These are phyloP conservation scores for Nycticebus coucang DNA, from an alignment of 2,113 vertebrate genomes.

Conservation along the genomic window DNA sequence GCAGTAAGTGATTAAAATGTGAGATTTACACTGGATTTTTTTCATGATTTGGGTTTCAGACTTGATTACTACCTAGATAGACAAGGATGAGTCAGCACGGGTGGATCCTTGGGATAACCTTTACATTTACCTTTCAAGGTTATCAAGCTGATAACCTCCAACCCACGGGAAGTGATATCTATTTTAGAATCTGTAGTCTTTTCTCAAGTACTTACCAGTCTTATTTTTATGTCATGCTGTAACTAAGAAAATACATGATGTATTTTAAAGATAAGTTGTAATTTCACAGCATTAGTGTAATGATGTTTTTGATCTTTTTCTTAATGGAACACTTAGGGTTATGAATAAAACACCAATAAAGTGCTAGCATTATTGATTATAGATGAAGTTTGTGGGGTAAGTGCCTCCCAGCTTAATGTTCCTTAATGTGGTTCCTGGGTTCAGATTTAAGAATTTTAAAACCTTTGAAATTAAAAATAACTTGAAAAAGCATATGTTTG, in stretches of 20 bases:
- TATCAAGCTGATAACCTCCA: not conserved
- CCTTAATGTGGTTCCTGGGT: constrained; percentile 54
- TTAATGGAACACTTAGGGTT: constrained; percentile 78
- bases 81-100: not conserved
- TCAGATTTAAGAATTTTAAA: constrained; percentile 57
- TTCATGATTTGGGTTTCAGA: constrained; percentile 8
- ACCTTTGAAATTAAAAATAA: constrained; percentile 64
- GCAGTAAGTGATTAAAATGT: constrained; percentile 6
- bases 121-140: not conserved
- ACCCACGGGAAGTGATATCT: not conserved
- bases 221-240: constrained; percentile 45
- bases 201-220: not conserved
- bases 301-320: constrained; percentile 65
- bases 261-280: constrained; percentile 35
- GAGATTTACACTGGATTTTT: not conserved
- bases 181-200: constrained; percentile 10
- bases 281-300: constrained; percentile 51
- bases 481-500: not conserved
- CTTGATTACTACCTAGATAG: not conserved
- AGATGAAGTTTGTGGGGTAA: constrained; percentile 67
- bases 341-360: constrained; percentile 82
- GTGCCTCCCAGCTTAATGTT: constrained; percentile 30
- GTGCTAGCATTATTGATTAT: constrained; percentile 59
- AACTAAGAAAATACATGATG: constrained; percentile 47
- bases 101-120: not conserved